Base-by-base conservation (phyloP, 2,797 vertebrate genomes). In the Notolabrus celidotus region DNA sequence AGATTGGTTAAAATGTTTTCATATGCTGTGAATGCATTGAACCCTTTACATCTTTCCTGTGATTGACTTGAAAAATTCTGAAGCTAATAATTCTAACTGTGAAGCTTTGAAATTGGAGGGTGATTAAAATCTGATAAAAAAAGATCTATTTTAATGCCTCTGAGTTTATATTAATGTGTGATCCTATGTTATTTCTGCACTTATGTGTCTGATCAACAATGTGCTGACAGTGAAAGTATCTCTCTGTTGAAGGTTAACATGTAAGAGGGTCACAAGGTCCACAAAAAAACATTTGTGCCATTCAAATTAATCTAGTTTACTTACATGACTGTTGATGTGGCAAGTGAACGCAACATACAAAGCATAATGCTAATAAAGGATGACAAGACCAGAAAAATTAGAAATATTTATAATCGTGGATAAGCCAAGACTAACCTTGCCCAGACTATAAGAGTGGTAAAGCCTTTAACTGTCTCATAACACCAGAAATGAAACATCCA, bases 11-110 rank as follows among this genome's bases (percentile, higher is more conserved):
- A 67, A 47, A 46, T 79, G 74, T 87, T 88, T 86, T 79, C 75
- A 69, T 89, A 73, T 84, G 74, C 88, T 73, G 79, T 93, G 73
- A 91, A 86, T 85, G 77, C 86, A 77, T 79, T 67, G 60, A 69
- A 73, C 79, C 74, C 67, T 67, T 66, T 63, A 19, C 66, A 80
- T 79, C 58, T 45, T 15, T 55, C 74, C 67, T 39, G 11, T 68
- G 80, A 82, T 86, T 83, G 72, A 71, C 71, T 77, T 79, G 58
- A 41, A n/a, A 43, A 70, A 57, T 58, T 71, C 22, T 58, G 74
- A 83, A 62, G 36, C 73, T 76, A 81, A 67, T 66, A 57, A 73
- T 81, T 86, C 86, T 79, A 89, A 92, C 76, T 86, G 88, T 92
- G 83, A 92, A 89, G 83, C 71, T 80, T 89, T 86, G 78, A 68